These are phyloP conservation scores for Caenorhabditis sp. DNA, from an alignment of 2,888 invertebrate genomes.

Conservation along the genomic window DNA sequence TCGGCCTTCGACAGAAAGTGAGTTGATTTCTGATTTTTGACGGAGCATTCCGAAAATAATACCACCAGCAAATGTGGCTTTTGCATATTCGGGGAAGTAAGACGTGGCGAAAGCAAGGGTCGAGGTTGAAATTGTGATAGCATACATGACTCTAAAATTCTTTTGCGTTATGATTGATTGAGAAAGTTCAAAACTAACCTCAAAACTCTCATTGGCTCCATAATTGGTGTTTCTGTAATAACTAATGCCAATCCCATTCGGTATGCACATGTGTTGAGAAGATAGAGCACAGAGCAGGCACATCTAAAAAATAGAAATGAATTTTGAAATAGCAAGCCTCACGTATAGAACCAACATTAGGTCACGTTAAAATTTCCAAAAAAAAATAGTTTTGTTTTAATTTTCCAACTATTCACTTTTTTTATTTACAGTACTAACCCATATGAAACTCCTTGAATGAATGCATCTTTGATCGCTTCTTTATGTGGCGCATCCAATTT, in stretches of 20 bases:
- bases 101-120: conserved; percentile 72
- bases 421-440: conserved; percentile 26
- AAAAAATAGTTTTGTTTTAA: background rate
- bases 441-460: conserved; percentile 57
- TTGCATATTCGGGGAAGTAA: conserved; percentile 71
- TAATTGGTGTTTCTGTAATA: conserved; percentile 20
- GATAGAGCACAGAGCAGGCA: conserved; percentile 69
- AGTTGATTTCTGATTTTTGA: conserved; percentile 71
- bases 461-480: conserved; percentile 54
- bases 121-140: conserved; percentile 63
- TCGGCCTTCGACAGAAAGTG: conserved; percentile 59
- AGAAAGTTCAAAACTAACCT: background rate
- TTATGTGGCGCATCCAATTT: conserved; percentile 54
- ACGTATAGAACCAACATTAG: too few relatives aligned
- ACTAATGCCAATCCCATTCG: conserved; percentile 72
- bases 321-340: too few relatives aligned
- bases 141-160: conserved; percentile 56
- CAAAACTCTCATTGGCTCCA: conserved; percentile 35
- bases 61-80: conserved; percentile 71
- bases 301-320: conserved; percentile 54
- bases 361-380: too few relatives aligned
- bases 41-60: conserved; percentile 72
- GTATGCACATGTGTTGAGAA: conserved; percentile 71
- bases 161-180: too few relatives aligned
- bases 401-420: background rate